These are phyloP conservation scores for Bhutanitis thaidina DNA, from an alignment of 2,888 invertebrate species.

Conservation along the genomic window DNA sequence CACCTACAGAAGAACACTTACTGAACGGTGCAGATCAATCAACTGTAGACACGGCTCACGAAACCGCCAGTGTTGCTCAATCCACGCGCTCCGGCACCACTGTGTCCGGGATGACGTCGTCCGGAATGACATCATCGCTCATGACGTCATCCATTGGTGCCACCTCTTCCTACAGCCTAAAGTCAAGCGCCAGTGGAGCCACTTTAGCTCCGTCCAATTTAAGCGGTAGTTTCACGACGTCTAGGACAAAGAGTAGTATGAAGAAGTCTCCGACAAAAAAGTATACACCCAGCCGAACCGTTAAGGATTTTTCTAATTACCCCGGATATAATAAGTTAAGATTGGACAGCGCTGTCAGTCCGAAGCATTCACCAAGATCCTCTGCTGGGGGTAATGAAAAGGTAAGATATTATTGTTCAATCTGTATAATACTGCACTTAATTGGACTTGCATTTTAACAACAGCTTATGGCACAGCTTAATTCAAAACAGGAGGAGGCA, in stretches of 20 bases:
- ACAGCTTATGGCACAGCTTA: too few species aligned
- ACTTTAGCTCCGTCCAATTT: constrained; percentile 66
- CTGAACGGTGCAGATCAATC: constrained; percentile 54
- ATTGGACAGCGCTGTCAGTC: constrained; percentile 71
- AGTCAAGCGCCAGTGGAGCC: constrained; percentile 58
- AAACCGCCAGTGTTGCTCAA: constrained; percentile 57
- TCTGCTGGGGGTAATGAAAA: constrained; percentile 52
- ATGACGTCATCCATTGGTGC: constrained; percentile 66
- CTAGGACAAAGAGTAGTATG: constrained; percentile 66
- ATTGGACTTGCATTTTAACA: too few species aligned
- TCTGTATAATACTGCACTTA: too few species aligned
- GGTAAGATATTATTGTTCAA: constrained; percentile 31
- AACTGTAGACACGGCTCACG: constrained; percentile 42
- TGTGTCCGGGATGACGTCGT: constrained; percentile 46
- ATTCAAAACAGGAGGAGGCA: too few species aligned
- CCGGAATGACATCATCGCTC: constrained; percentile 43
- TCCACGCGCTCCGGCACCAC: constrained; percentile 57
- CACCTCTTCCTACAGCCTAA: constrained; percentile 65
- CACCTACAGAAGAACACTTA: constrained; percentile 64
- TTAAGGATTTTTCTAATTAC: constrained; percentile 54
- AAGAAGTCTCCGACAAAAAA: constrained; percentile 67
- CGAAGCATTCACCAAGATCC: constrained; percentile 66
- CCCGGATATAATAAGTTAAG: constrained; percentile 72
- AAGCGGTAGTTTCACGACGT: constrained; percentile 62
- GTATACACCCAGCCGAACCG: constrained; percentile 52